Conservation (phyloP, 2,888 invertebrate species). For the Clusia tigrina region DNA sequence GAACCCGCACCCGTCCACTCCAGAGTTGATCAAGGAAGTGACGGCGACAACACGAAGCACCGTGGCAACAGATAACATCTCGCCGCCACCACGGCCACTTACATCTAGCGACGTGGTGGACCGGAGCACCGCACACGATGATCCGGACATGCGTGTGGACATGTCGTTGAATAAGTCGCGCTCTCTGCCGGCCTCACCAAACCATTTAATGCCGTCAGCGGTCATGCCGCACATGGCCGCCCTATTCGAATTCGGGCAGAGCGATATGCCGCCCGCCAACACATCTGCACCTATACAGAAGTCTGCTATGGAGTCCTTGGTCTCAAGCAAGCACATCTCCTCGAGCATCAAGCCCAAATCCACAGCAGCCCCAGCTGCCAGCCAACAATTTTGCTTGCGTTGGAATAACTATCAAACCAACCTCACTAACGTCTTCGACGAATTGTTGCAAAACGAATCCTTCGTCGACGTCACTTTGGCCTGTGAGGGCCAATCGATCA, state of each 20-base stretch:
- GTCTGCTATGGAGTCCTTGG: slow-evolving; percentile 10
- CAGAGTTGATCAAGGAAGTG: slow-evolving; percentile 5
- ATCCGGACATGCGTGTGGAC: slow-evolving; percentile 49
- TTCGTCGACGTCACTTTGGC: slow-evolving; percentile 92
- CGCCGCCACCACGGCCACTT: slow-evolving; percentile 58
- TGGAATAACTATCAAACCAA: slow-evolving; percentile 95
- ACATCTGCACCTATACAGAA: slow-evolving; percentile 7
- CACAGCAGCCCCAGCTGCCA: slow-evolving; percentile 28
- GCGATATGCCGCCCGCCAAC: slow-evolving; percentile 12
- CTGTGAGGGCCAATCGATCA: slow-evolving; percentile 88
- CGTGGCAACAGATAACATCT: slow-evolving; percentile 32
- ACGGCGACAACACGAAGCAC: background rate
- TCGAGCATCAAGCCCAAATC: too few relatives aligned
- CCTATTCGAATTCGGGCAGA: slow-evolving; percentile 46
- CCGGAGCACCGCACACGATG: slow-evolving; percentile 41
- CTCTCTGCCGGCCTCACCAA: slow-evolving; percentile 59
- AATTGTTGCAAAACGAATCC: slow-evolving; percentile 85
- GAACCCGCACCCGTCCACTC: slow-evolving; percentile 12
- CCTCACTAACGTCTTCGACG: slow-evolving; percentile 81
- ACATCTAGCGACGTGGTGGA: slow-evolving; percentile 59
- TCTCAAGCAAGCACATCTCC: background rate
- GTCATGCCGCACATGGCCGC: slow-evolving; percentile 43
- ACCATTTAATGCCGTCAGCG: slow-evolving; percentile 35
- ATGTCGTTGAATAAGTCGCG: slow-evolving; percentile 54
- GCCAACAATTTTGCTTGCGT: slow-evolving; percentile 86